phyloP scores from a whole-genome alignment of 1,140 invertebrate species.

The Scaptomyza montana region DNA sequence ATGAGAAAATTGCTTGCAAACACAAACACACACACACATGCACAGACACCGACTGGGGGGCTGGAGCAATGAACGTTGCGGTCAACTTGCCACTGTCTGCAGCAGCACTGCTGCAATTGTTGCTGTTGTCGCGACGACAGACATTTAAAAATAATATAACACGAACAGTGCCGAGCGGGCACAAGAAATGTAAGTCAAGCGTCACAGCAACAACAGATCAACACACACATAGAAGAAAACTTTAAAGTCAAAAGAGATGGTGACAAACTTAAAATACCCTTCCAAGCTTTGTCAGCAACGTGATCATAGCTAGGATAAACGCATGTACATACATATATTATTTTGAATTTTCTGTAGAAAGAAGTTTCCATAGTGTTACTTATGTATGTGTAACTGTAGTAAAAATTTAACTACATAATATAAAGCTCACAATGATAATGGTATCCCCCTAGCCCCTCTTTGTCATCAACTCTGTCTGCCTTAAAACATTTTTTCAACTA shows the following conservation, averaged over 20 bases:
- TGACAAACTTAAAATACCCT: not conserved
- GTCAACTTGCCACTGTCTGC: conserved; percentile 68
- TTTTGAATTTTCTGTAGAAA: too few relatives aligned
- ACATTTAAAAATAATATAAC: conserved; percentile 77
- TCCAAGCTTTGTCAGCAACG: not conserved
- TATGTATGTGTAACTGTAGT: too few relatives aligned
- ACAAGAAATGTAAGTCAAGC: conserved; percentile 78
- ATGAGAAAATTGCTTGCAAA: conserved; percentile 68
- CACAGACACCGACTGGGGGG: conserved; percentile 30
- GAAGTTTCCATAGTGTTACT: too few relatives aligned
- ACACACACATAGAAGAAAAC: conserved; percentile 14
- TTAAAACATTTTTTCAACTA: not conserved
- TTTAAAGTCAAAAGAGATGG: not conserved
- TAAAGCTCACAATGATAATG: too few relatives aligned
- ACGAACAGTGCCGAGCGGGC: conserved; percentile 25
- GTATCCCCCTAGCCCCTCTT: too few relatives aligned
- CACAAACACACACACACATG: not conserved
- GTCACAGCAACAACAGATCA: conserved; percentile 43
- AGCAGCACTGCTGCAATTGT: conserved; percentile 16
- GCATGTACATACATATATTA: too few relatives aligned
- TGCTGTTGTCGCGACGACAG: conserved; percentile 46
- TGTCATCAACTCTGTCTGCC: too few relatives aligned
- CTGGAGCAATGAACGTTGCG: conserved; percentile 77
- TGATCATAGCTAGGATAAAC: too few relatives aligned
- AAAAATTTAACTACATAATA: too few relatives aligned